Evolutionary conservation across 1,140 invertebrate species (phyloP), one percentile per base, ranked within the genome.

Genomic region (Drosophila tsacasi): DNA sequence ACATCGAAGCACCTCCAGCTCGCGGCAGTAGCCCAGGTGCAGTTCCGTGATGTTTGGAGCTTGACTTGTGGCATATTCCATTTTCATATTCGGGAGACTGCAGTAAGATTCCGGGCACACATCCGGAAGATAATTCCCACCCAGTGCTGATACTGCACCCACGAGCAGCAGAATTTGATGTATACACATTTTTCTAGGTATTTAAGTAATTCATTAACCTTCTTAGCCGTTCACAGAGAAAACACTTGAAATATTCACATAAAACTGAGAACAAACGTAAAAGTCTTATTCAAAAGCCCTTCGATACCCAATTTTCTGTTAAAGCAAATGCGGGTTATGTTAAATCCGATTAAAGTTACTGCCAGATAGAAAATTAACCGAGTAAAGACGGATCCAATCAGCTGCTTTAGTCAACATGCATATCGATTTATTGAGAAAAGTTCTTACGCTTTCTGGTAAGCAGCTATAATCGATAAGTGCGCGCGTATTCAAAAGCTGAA

Each of bases 331-430:
- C 35, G 21, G 35, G 35, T n/a, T 39, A 57, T 39, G 37, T 57
- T 57, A 25, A 57, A 39, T 39, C 15, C 37, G 15, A 39, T 57
- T 15, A 39, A n/a, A 57, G 54, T 39, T 39, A 57, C 54, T 39
- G 21, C 17, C 10, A 39, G 15, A 39, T 13, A 39, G 15, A 25
- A 5, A 57, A 39, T 9, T n/a, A n/a, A 39, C 15, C 17, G 21
- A 25, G 5, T 7, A n/a, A 12, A 7, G 15, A 5, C 35, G 37
- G 21, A 25, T 39, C 7, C 35, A 39, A 57, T 39, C 35, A 57
- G 54, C 35, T 57, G 54, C 23, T 55, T 5, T 10, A 2, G 8
- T 15, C 35, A 25, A 23, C 21, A 57, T n/a, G n/a, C n/a, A n/a
- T n/a, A n/a, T 57, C 35, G 35, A 57, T 39, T n/a, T 12, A 5